Conservation (phyloP, 2,113 vertebrate species). For the Orthonyx spaldingii region DNA sequence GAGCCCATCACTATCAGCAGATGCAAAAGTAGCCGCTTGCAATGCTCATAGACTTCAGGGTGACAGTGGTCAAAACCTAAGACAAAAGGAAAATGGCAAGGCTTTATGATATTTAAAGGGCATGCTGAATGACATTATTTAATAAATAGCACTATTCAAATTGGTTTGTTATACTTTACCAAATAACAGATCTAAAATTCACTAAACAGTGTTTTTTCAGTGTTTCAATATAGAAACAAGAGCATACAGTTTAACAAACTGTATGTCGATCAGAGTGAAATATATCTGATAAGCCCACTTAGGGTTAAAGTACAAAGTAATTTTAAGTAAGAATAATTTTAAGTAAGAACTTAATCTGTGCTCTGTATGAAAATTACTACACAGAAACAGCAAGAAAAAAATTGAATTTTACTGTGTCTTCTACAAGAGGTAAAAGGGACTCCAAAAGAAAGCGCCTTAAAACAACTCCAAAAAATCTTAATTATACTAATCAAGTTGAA, state of each 20-base stretch:
- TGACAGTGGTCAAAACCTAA: conserved; percentile 97
- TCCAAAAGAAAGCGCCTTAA: not conserved
- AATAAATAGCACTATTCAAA: not conserved
- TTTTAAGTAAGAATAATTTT: not conserved
- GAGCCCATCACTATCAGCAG: conserved; percentile 90
- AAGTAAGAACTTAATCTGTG: not conserved
- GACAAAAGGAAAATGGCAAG: not conserved
- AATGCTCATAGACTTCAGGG: conserved; percentile 96
- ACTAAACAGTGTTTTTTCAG: not conserved
- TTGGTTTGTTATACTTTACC: not conserved
- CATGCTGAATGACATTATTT: not conserved
- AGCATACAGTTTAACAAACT: not conserved
- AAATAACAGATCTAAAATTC: not conserved
- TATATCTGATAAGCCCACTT: not conserved
- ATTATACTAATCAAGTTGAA: not conserved
- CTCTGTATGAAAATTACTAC: not conserved
- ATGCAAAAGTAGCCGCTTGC: conserved; percentile 92
- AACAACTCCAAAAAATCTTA: not conserved
- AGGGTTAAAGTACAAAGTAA: not conserved
- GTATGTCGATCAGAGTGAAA: not conserved
- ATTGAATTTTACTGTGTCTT: not conserved
- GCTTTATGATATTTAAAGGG: not conserved
- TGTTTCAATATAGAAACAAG: not conserved
- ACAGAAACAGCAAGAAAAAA: not conserved
- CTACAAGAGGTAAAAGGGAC: not conserved